These are phyloP conservation scores for Hypocryptadius cinnamomeus DNA, from an alignment of 2,113 vertebrate genomes.

Conservation along the genomic window DNA sequence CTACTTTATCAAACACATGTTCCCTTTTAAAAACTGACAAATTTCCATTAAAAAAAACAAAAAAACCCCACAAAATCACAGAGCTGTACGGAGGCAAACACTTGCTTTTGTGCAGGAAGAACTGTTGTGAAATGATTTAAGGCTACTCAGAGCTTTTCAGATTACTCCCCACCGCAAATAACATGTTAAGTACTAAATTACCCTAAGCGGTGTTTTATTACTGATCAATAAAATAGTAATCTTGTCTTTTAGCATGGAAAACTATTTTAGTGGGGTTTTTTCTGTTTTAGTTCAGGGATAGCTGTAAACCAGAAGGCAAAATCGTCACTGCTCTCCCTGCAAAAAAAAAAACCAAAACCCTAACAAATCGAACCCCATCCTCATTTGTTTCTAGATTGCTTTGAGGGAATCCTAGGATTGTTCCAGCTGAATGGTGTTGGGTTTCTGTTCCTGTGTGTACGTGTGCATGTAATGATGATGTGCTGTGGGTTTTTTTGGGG, in stretches of 20 bases:
- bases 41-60: constrained; percentile 65
- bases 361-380: not conserved
- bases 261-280: constrained; percentile 21
- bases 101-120: constrained; percentile 45
- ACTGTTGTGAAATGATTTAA: constrained; percentile 64
- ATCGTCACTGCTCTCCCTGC: not conserved
- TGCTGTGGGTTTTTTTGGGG: not conserved
- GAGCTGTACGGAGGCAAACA: constrained; percentile 66
- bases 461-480: not conserved
- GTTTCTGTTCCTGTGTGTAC: not conserved
- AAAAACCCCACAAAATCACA: constrained; percentile 41
- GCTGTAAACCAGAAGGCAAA: not conserved
- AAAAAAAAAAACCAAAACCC: not conserved
- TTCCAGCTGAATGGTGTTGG: constrained; percentile 9
- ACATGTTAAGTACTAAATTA: constrained; percentile 54
- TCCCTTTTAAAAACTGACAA: constrained; percentile 72
- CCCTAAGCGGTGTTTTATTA: constrained; percentile 36
- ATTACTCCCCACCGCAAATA: constrained; percentile 51
- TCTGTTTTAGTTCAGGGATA: not conserved
- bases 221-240: constrained; percentile 56
- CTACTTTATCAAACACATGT: constrained; percentile 70
- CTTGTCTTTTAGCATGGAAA: constrained; percentile 23
- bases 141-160: constrained; percentile 59
- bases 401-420: constrained; percentile 25
- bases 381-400: constrained; percentile 23